Percentiles rank a stretch among this genome's conserved stretches.
phyloP scores from a whole-genome alignment of 2,797 vertebrate genomes.

The Enteromius afrohamiltoni region DNA sequence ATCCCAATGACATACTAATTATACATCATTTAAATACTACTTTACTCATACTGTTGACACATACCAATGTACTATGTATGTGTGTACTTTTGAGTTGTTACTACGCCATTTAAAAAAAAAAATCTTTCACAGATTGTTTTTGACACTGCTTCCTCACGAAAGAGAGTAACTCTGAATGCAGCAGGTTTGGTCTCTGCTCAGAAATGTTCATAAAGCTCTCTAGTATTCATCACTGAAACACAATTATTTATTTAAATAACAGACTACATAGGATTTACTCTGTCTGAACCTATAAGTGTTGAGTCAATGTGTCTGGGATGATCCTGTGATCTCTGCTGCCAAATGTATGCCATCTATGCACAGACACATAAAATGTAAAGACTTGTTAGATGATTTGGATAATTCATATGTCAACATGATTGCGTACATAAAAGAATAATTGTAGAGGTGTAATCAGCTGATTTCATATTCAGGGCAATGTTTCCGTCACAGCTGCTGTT shows the following conservation, averaged over 20 bases:
- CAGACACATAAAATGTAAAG: neutral
- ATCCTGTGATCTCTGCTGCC: neutral
- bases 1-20: neutral
- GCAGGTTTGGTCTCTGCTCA: neutral
- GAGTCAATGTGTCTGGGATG: neutral
- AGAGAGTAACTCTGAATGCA: neutral
- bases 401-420: neutral
- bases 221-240: neutral
- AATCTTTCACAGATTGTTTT: neutral
- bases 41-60: neutral
- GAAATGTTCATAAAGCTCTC: neutral
- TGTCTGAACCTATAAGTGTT: neutral
- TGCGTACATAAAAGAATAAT: neutral
- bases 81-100: neutral
- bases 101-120: neutral
- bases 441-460: no score
- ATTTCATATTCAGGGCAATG: neutral
- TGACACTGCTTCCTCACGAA: neutral
- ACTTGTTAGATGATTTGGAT: neutral
- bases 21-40: neutral
- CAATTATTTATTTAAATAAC: neutral
- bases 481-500: neutral
- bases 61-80: neutral
- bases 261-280: slow-evolving; percentile 1
- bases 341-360: neutral